These are phyloP conservation scores for Catamblyrhynchus diadema DNA, from an alignment of 2,797 vertebrate genomes.

Conservation along the genomic window DNA sequence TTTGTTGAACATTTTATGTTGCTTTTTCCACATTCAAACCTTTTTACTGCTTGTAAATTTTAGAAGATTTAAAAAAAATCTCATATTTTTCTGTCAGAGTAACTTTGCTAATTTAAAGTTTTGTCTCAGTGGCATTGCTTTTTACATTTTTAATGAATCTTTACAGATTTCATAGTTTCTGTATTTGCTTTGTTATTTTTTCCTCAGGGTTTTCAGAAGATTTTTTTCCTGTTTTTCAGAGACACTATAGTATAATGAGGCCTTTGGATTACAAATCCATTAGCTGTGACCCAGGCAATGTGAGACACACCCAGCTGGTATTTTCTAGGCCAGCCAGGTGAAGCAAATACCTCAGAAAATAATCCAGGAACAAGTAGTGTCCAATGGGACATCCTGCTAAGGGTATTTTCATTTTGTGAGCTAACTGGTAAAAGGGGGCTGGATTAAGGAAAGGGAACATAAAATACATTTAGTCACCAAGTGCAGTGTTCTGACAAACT, in stretches of 20 bases:
- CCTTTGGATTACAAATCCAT: background rate
- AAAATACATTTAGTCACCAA: background rate
- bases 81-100: background rate
- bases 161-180: background rate
- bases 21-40: background rate
- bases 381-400: background rate
- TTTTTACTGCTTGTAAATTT: background rate
- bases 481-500: background rate
- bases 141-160: background rate
- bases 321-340: background rate
- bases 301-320: background rate
- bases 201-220: background rate
- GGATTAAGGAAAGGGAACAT: background rate
- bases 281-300: background rate
- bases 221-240: background rate
- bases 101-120: background rate
- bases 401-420: background rate
- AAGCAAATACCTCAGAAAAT: background rate
- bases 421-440: background rate
- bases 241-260: fast-evolving
- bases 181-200: background rate
- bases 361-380: background rate
- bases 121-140: background rate
- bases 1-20: background rate
- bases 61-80: background rate